Evolutionary conservation across 2,113 vertebrate species (phyloP), one percentile per base, ranked within the genome.

Genomic region (Alligator mississippiensis): DNA sequence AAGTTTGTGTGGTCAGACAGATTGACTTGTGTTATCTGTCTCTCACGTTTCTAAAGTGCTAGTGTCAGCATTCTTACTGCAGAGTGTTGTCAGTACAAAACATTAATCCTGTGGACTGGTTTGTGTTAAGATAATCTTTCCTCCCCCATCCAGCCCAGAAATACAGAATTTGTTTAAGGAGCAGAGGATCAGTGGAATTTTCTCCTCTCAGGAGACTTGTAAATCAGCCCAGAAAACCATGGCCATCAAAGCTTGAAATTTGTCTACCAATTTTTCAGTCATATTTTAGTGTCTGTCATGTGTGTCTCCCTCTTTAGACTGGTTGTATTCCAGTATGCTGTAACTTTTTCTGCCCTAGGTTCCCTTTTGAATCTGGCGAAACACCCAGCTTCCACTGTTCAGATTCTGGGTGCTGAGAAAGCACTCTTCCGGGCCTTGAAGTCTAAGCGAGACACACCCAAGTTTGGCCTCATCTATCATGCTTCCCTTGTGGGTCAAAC

Each of bases 391-490:
- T 99, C 99, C 87, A 99, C 99, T 0, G 99, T 99, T 92, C 99
- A 99, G 97, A 99, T 99, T 93, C 97, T 99, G 21, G 99, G 99
- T 54, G 99, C 99, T 82, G 99, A 99, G 96, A 99, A 99, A 75
- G 99, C 99, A 47, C 98, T 99, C 10, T 99, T 99, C 89, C 98
- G 99, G 95, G 99, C 99, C 9, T 97, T 99, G 87, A 99, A 99
- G 95, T 99, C 99, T 9, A 98, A 98, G 85, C 98, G 98, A 70
- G 99, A 99, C 96, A 99, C 99, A 0, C 99, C 99, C n/a, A 99
- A 99, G 92, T 99, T 99, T 57, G 99, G 99, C 80, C 98, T 99
- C 38, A 99, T 99, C 92, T 99, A 99, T 97, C 99, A 99, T 47
- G 99, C 99, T 60, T 99, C 99, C 14, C 97, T 99, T 8, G 99